Percentiles rank a stretch among this genome's conserved stretches.
These are phyloP conservation scores for Xestia sexstrigata DNA, from an alignment of 2,888 invertebrate species.

Conservation along the genomic window DNA sequence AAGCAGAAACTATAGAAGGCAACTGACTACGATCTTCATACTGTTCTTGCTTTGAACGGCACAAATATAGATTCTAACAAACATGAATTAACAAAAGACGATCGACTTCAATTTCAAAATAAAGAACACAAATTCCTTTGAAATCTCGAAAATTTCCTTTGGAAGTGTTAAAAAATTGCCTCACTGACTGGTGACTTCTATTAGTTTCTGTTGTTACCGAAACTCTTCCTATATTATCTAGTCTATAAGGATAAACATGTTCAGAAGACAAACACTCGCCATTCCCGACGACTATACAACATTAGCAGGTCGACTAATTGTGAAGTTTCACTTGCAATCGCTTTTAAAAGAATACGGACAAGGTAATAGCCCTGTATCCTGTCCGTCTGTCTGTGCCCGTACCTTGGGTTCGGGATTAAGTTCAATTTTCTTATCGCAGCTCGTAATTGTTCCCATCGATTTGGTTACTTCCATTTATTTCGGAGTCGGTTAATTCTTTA, in stretches of 20 bases:
- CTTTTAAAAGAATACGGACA: constrained; percentile 77
- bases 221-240: background rate
- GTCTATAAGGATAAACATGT: background rate
- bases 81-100: no score
- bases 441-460: constrained; percentile 66
- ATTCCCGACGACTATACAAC: constrained; percentile 37
- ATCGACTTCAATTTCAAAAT: no score
- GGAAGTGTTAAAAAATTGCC: background rate
- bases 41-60: no score
- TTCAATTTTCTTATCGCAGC: constrained; percentile 67
- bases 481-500: constrained; percentile 68
- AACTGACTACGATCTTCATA: no score
- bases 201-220: no score
- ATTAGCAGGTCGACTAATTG: constrained; percentile 69
- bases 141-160: no score
- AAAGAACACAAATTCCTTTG: no score
- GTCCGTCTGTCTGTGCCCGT: constrained; percentile 76
- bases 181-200: background rate
- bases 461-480: constrained; percentile 61
- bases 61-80: no score
- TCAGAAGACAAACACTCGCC: background rate
- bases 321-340: constrained; percentile 75
- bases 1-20: no score
- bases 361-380: constrained; percentile 85
- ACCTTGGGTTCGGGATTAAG: constrained; percentile 51